Conservation (phyloP, 92 coral and sea anemone genomes). For the Actinernus sp. region DNA sequence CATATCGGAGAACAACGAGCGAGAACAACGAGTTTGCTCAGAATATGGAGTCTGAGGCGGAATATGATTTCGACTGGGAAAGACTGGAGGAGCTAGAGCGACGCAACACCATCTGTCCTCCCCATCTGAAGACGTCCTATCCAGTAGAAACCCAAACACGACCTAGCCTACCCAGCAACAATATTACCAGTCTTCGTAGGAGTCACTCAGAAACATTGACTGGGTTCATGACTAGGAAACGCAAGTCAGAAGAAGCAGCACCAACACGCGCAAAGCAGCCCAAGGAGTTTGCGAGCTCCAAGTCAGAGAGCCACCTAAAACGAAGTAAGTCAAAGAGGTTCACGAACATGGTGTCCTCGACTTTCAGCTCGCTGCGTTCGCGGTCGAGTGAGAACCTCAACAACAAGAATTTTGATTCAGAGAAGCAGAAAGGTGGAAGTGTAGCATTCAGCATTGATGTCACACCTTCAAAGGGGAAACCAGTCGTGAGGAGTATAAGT, state of each 20-base stretch:
- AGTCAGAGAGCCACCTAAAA: conserved; percentile 70
- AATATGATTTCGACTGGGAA: conserved; percentile 77
- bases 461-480: conserved; percentile 14
- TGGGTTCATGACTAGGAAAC: conserved; percentile 61
- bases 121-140: conserved; percentile 96
- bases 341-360: conserved; percentile 57
- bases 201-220: conserved; percentile 45
- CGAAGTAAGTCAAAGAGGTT: conserved; percentile 71
- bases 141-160: conserved; percentile 93
- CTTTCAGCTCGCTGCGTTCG: conserved; percentile 74
- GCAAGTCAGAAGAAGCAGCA: conserved; percentile 52
- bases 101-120: conserved; percentile 86
- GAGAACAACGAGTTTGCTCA: conserved; percentile 70
- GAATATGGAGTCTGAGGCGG: conserved; percentile 77
- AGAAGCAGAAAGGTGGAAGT: conserved; percentile 15
- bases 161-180: conserved; percentile 58
- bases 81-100: conserved; percentile 89
- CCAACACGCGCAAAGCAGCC: conserved; percentile 4
- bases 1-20: conserved; percentile 81
- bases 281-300: conserved; percentile 50
- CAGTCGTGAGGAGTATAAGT: neutral
- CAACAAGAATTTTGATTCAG: conserved; percentile 27
- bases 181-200: conserved; percentile 57
- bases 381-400: conserved; percentile 69
- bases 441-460: conserved; percentile 37